Base-by-base conservation (phyloP, 2,888 invertebrate species). In the Polietes domitor region DNA sequence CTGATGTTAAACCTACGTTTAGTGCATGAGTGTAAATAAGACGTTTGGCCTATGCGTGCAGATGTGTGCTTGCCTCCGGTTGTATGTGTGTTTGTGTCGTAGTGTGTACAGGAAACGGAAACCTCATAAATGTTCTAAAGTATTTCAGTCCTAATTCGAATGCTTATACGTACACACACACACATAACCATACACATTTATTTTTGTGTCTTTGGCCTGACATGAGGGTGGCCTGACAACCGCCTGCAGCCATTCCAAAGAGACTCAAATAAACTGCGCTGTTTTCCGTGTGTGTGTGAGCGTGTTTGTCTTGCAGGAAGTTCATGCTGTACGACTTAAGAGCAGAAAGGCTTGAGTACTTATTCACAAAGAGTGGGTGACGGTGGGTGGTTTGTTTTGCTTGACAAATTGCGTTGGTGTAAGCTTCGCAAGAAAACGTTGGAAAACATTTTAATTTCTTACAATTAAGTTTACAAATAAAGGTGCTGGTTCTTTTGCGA, bases 371-470 rank as follows among this genome's bases (percentile, higher is more conserved):
- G n/a, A n/a, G n/a, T n/a, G n/a, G n/a, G n/a, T n/a, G 4, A 7
- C 37, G 7, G 10, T 37, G 17, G 24, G n/a, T 15, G 68, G 41
- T 24, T 43, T 68, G 5, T 37, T 43, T 41, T 41, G 19, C 37
- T n/a, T 68, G 68, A 43, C 68, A 68, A 41, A 24, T 43, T 12
- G 43, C 15, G 15, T 37, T 28, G 12, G 3, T 61, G 61, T 2
- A 5, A 4, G 9, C 19, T 12, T 21, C 17, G 43, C 37, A 65
- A 19, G 61, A n/a, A 26, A 3, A 28, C 10, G 15, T 12, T 4
- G 50, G 4, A 58, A 15, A 41, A 55, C 32, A 72, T 37, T 68
- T 70, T 71, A 70, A 80, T 80, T 53, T 63, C 65, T 72, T 63
- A 55, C 53, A 80, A 76, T 55, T 76, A 75, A 63, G 43, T 61